Evolutionary conservation across 1,140 invertebrate species (phyloP), one percentile per base, ranked within the genome.

Genomic region (Phthorimaea operculella): DNA sequence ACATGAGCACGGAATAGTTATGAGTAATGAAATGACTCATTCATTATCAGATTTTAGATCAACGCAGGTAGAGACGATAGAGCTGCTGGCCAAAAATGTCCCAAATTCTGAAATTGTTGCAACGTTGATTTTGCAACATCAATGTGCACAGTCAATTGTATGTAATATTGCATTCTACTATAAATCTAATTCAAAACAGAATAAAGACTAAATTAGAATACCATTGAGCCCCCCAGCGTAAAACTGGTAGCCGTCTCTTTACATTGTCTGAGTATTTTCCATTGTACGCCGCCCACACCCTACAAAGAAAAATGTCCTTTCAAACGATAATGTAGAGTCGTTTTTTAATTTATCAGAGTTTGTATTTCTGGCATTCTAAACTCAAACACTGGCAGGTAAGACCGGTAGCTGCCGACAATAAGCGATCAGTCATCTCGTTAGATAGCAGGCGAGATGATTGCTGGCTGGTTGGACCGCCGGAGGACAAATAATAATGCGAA

Each of bases 321-420:
- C 21, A 28, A 2, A 28, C 21, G 21, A 28, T 6, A 28, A 2
- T 28, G 21, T 28, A 28, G 21, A 28, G 21, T 28, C 6, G 21
- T 28, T 28, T 28, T n/a, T 28, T 28, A 28, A 28, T 28, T 28
- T 28, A 28, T 28, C 21, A 28, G 6, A 28, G 21, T 28, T 4
- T 28, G 6, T 28, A 6, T 4, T 28, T 28, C 2, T 4, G 21
- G 21, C 21, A 28, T 28, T 28, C 2, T 28, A 28, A 28, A 28
- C 21, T 28, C 21, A 6, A 28, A 28, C 6, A 28, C 21, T 12
- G 36, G 36, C 55, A 57, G 57, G 70, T 76, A 83, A 79, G 62
- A 78, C 79, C 72, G 62, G 79, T 83, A 83, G 79, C 74, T 57
- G 63, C 68, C 69, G 72, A 80, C 80, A 81, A 81, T 77, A 72